Evolutionary conservation across 1,140 invertebrate species (phyloP), one percentile per base, ranked within the genome.

Genomic region (Heterodera carotae): DNA sequence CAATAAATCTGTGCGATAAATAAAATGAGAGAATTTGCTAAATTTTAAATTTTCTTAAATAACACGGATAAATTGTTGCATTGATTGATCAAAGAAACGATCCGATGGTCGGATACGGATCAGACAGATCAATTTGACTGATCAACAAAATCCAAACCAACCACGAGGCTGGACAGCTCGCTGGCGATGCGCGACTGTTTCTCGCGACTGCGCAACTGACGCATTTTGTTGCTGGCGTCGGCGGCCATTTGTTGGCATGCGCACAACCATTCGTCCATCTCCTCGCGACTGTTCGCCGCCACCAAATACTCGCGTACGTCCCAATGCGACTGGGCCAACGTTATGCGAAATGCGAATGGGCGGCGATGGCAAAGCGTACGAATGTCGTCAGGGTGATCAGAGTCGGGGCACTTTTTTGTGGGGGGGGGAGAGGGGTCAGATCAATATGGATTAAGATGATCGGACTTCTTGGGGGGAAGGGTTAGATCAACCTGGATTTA

Each of bases 101-200:
- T 43, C 39, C 15, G 39, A 43, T 43, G 39, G 39, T 10, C 15
- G 39, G 39, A 43, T 12, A n/a, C n/a, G n/a, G n/a, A n/a, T n/a
- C n/a, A n/a, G n/a, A n/a, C n/a, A n/a, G n/a, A n/a, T n/a, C n/a
- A n/a, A 39, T 39, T 5, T 62, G 60, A 62, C 22, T 62, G n/a
- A n/a, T 75, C 59, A 25, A 31, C 7, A 6, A 34, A 76, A 53
- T 27, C n/a, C n/a, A 43, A 48, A 31, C 34, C 76, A 5, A 86
- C 85, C 12, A 87, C 85, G 3, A 87, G 81, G 69, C 85, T 85
- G 2, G 86, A 88, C 7, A 87, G 67, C 62, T 87, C 86, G 22
- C 75, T 80, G 53, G 85, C 85, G 64, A 87, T 88, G 70, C 79
- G 72, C 18, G 82, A 70, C 48, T 81, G 76, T 69, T 87, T 87